A percentile compares a stretch with the other conserved stretches of the same genome.
Conservation (phyloP, 2,797 vertebrate species). For the Spatula clypeata region DNA sequence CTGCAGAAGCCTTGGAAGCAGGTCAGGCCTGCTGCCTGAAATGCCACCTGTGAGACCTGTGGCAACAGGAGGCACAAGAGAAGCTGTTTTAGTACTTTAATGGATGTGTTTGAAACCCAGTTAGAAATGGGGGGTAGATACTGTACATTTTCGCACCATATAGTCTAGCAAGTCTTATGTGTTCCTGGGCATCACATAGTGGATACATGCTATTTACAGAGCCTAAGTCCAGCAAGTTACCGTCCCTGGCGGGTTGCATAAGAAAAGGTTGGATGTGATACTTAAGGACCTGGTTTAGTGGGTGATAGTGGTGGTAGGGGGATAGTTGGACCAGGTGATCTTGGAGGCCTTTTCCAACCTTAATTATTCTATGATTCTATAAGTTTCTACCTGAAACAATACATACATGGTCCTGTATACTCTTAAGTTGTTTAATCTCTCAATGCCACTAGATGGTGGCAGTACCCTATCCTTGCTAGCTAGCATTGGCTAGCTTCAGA, state of each 20-base stretch:
- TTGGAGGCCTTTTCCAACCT: too few species aligned
- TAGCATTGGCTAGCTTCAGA: not conserved
- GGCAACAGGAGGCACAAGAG: not conserved
- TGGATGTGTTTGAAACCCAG: not conserved
- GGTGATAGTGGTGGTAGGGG: too few species aligned
- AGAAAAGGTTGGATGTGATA: too few species aligned
- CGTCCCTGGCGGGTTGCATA: too few species aligned
- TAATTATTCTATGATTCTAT: too few species aligned
- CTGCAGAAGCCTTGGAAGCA: not conserved
- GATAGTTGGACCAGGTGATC: too few species aligned
- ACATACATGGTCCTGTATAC: fast-evolving
- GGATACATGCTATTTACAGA: not conserved
- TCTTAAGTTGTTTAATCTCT: not conserved
- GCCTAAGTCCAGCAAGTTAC: not conserved
- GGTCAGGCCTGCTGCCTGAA: not conserved
- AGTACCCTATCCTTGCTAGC: not conserved
- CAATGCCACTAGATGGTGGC: conserved; percentile 58
- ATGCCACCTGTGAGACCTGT: not conserved
- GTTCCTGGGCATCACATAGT: not conserved
- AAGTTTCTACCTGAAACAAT: not conserved
- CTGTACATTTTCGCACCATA: not conserved
- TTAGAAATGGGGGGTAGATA: not conserved
- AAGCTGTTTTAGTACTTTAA: fast-evolving
- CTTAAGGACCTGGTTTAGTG: too few species aligned
- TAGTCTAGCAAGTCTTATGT: not conserved